A percentile compares a stretch with the other conserved stretches of the same genome.
Conservation (phyloP, 1,140 invertebrate species). For the Arion vulgaris region DNA sequence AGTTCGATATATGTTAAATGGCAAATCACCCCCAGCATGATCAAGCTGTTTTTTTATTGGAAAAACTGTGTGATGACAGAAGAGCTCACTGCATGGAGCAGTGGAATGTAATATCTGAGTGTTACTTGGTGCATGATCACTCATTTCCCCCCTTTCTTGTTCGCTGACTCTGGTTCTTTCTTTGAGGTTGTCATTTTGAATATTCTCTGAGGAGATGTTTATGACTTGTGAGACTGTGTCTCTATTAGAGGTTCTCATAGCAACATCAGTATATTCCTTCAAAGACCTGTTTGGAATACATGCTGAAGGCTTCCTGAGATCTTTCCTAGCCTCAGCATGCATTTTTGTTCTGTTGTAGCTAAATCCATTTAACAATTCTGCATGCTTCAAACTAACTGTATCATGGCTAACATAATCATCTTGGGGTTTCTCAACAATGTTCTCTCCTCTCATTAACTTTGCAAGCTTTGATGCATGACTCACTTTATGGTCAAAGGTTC, state of each 20-base stretch:
- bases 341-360: neutral
- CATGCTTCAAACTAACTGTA: neutral
- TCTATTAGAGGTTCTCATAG: neutral
- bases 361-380: neutral
- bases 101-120: neutral
- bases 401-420: neutral
- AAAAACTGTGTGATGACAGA: neutral
- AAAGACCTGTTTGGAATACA: neutral
- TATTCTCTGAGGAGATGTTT: neutral
- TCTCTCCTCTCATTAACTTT: slow-evolving; percentile 32
- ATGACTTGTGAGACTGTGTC: neutral
- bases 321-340: neutral
- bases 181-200: neutral
- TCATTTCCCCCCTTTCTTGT: neutral
- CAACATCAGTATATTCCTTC: neutral
- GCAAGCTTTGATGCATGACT: slow-evolving; percentile 41
- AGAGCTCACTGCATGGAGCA: neutral
- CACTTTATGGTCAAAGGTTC: neutral
- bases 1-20: neutral
- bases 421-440: neutral
- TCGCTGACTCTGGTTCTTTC: neutral
- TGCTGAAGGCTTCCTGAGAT: neutral
- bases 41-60: neutral
- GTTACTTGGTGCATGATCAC: neutral
- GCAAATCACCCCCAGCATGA: neutral